Percentiles rank a stretch among this genome's conserved stretches.
These are phyloP conservation scores for Phylloscopus collybita DNA, from an alignment of 2,797 vertebrate genomes.

Conservation along the genomic window DNA sequence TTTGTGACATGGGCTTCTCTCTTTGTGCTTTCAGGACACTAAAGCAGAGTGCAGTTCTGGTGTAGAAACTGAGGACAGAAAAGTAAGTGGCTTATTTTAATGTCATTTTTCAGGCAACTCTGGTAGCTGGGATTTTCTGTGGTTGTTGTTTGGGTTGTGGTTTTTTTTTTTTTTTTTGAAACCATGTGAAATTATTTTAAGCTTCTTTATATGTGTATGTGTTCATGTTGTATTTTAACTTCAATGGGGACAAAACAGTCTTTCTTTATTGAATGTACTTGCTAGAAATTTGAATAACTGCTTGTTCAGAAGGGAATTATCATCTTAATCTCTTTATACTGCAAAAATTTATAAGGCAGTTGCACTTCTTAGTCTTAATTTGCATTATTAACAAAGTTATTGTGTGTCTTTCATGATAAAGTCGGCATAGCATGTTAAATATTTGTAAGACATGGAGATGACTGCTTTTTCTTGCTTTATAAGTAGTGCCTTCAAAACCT, in stretches of 20 bases:
- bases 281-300: neutral
- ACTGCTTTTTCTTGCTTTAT: neutral
- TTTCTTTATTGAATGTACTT: neutral
- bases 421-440: neutral
- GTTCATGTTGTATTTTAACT: neutral
- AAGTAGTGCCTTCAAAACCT: neutral
- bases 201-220: neutral
- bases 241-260: neutral
- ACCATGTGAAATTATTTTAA: neutral
- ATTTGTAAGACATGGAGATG: neutral
- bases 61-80: conserved; percentile 79
- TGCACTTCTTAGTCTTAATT: neutral
- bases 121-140: neutral
- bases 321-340: neutral
- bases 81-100: conserved; percentile 70
- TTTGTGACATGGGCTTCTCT: neutral
- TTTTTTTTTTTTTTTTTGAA: neutral
- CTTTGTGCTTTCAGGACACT: conserved; percentile 73
- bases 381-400: neutral
- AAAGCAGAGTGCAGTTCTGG: conserved; percentile 77
- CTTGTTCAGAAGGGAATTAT: neutral
- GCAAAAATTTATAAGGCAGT: neutral
- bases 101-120: neutral
- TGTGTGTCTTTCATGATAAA: neutral
- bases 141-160: neutral